Percentiles rank a stretch among this genome's conserved stretches.
Evolutionary conservation across 2,797 vertebrate genomes (phyloP).

Genomic region (Myotis daubentonii): DNA sequence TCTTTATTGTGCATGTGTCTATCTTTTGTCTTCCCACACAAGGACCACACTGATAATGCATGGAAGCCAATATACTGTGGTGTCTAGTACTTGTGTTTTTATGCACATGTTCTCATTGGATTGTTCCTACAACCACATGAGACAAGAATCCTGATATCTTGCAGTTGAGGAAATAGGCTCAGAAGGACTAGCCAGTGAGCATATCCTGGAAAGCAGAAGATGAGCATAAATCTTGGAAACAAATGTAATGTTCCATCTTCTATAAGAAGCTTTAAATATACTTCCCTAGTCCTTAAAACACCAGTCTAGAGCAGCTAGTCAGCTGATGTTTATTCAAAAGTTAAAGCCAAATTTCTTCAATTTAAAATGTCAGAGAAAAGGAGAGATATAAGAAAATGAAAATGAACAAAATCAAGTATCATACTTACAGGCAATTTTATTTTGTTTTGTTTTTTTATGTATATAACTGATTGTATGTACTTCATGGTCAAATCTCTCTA

Average conservation of each 20-base stretch:
- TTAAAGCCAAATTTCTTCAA: constrained; percentile 4
- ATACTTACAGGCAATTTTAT: background rate
- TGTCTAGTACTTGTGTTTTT: background rate
- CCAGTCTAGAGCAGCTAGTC: background rate
- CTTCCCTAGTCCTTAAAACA: background rate
- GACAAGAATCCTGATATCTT: background rate
- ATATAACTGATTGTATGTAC: background rate
- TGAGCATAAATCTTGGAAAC: background rate
- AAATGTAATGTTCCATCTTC: background rate
- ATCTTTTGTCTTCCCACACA: background rate
- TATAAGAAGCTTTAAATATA: background rate
- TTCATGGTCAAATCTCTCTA: background rate
- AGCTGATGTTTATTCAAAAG: background rate
- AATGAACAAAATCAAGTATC: background rate
- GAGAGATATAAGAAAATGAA: background rate
- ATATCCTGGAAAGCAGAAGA: background rate
- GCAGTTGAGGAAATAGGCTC: background rate
- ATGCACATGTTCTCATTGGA: background rate
- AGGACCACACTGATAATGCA: background rate
- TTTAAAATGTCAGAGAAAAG: background rate
- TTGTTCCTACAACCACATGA: background rate
- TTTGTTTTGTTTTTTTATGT: background rate
- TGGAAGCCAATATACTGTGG: background rate
- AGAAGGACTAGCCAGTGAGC: background rate
- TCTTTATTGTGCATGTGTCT: background rate